These are phyloP conservation scores for Drosophila cardini DNA, from an alignment of 1,140 invertebrate species.

Conservation along the genomic window DNA sequence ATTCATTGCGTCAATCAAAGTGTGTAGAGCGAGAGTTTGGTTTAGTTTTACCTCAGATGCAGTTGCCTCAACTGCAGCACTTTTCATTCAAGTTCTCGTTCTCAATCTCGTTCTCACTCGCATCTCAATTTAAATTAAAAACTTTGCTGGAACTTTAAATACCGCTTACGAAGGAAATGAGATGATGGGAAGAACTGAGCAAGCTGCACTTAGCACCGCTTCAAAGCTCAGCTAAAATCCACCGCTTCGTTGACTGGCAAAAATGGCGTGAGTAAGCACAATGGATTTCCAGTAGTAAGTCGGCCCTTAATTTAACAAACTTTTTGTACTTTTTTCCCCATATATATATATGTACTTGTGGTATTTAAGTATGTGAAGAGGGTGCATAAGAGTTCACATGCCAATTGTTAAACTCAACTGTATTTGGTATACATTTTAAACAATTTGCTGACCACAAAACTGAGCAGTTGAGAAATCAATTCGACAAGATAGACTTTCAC, in stretches of 20 bases:
- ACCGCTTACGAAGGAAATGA: slow-evolving; percentile 37
- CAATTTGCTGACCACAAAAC: slow-evolving; percentile 52
- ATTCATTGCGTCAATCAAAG: slow-evolving; percentile 73
- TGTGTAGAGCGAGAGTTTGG: slow-evolving; percentile 29
- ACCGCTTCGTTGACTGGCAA: slow-evolving; percentile 61
- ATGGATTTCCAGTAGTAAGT: slow-evolving; percentile 43
- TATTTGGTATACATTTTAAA: slow-evolving; percentile 55
- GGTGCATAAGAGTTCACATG: slow-evolving; percentile 5
- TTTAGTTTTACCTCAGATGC: slow-evolving; percentile 53
- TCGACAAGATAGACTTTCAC: slow-evolving; percentile 20
- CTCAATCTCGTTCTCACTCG: not conserved
- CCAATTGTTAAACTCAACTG: slow-evolving; percentile 45
- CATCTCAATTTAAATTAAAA: slow-evolving; percentile 77
- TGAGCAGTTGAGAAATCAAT: slow-evolving; percentile 39
- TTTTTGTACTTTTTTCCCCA: slow-evolving; percentile 18
- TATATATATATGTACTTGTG: not conserved
- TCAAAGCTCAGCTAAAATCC: slow-evolving; percentile 53
- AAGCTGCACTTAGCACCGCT: slow-evolving; percentile 44
- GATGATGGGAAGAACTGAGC: not conserved
- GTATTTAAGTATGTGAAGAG: slow-evolving; percentile 10
- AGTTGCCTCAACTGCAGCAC: slow-evolving; percentile 30
- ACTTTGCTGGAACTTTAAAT: slow-evolving; percentile 70
- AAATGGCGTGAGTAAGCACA: slow-evolving; percentile 63
- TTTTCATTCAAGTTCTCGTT: not conserved
- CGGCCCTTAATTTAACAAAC: slow-evolving; percentile 46